Base-by-base conservation (phyloP, 2,113 vertebrate species). In the Xyrauchen texanus region DNA sequence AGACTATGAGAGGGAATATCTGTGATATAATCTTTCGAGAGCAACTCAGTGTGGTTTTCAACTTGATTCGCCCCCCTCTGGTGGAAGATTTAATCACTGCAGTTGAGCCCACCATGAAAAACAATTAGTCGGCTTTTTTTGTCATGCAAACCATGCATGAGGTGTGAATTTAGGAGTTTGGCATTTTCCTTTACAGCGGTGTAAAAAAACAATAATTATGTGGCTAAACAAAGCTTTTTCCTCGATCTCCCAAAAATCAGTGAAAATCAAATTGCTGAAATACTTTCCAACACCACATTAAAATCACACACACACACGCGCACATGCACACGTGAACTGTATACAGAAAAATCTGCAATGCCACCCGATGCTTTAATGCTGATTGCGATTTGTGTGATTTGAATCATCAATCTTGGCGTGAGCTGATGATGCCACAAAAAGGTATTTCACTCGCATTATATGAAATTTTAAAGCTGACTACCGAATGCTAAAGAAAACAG, bases 401-500 rank as follows among this genome's bases (percentile, higher is more conserved):
- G 73, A 46, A 75, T 77, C 60, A 84, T 9, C 66, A 58, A 79
- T 75, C 62, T 81, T 83, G 79, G 74, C 58, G 77, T 88, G 83
- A 88, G 87, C 88, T 88, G 88, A 87, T 88, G 88, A 87, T 88
- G 80, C 79, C 79, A 83, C 85, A 90, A 88, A 85, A 81, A 82
- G n/a, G 70, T 44, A 78, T 76, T 82, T 89, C 86, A 80, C 82
- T 85, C 85, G 75, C 34, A 86, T 84, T 84, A 73, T 61, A 64
- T 78, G 55, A 74, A 67, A 71, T 78, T 85, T 84, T 74, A 82
- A 83, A 66, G 74, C 68, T 55, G 55, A 75, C 62, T 69, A 82
- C 42, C 63, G 21, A 52, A 84, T 78, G 90, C 90, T 91, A 92
- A 91, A 79, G 81, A 90, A 92, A 91, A 91, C 86, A 81, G 72